phyloP scores from a whole-genome alignment of 1,140 invertebrate species.

The Sminthurinus signatus region DNA sequence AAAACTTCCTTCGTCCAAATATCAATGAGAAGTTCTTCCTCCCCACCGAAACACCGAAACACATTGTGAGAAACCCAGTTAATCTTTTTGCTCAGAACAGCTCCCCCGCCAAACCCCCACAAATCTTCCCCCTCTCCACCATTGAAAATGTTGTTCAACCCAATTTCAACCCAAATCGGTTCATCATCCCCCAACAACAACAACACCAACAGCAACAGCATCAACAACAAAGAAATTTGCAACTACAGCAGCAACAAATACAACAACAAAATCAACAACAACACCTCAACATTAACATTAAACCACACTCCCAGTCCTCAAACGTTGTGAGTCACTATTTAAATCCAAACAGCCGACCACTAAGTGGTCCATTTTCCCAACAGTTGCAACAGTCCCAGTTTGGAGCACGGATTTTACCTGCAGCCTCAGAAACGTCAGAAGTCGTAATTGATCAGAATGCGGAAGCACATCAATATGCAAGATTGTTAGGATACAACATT shows the following conservation, averaged over 20 bases:
- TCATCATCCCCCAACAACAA: background rate
- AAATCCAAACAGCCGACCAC: too few species aligned
- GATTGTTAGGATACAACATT: too few species aligned
- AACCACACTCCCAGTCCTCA: background rate
- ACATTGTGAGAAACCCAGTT: constrained; percentile 5
- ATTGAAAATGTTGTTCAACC: constrained; percentile 4
- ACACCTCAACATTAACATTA: background rate
- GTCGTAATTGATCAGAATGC: too few species aligned
- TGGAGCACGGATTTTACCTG: too few species aligned
- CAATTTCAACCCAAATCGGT: background rate
- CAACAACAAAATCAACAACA: background rate
- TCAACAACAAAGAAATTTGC: background rate
- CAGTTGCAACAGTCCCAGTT: too few species aligned
- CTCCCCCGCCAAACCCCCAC: background rate
- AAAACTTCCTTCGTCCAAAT: constrained; percentile 5
- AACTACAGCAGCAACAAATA: background rate
- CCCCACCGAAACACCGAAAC: constrained; percentile 1
- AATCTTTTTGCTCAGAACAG: background rate
- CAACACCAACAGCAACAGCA: background rate
- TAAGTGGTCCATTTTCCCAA: background rate
- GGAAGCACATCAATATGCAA: too few species aligned
- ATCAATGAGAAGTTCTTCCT: constrained; percentile 4
- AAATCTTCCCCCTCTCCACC: background rate
- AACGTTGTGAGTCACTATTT: background rate
- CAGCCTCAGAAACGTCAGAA: too few species aligned